Base-by-base conservation (phyloP, 2,113 vertebrate genomes). In the Neodontobutis hainanensis region DNA sequence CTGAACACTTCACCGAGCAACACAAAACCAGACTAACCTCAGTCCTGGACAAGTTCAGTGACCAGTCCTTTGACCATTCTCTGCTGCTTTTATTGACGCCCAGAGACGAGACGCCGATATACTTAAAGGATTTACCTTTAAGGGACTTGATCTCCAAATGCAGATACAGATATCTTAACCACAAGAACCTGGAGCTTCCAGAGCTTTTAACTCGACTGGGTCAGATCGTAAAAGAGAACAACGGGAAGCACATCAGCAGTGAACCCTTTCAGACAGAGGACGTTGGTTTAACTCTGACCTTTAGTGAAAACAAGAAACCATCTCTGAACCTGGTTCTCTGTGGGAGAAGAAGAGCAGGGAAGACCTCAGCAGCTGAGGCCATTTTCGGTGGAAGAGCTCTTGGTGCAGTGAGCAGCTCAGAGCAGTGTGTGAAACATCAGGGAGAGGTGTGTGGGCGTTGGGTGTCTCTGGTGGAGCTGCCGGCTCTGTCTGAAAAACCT, bases 381-480 rank as follows among this genome's bases (percentile, higher is more conserved):
- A 42, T 77, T 44, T 14, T 84, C 56, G 63, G 56, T 8, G 0
- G 8, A 2, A 77, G 9, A 48, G 32, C 5, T 35, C 15, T 32
- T 42, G 19, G 34, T 7, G 14, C 71, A 35, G 47, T 10, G 15
- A 27, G 15, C 16, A 27, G 16, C 48, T 19, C 48, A 50, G 8
- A 15, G 9, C 7, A 32, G 16, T 78, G 68, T 75, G 59, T 60
- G 45, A 57, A 16, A 60, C 71, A 8, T 51, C 56, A 78, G 16
- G 65, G 43, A 43, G 67, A 82, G 42, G 75, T 74, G 42, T 56
- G 36, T 61, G 75, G 77, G 62, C 50, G 43, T 9, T 0, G 0
- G 50, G 66, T 87, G 50, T 72, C 85, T 2, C 7, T 87, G 50
- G 53, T 81, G 56, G 44, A 74, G 48, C 66, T 87, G n/a, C 80